Conservation (phyloP, 2,797 vertebrate species). For the Melanotaenia nigrans region DNA sequence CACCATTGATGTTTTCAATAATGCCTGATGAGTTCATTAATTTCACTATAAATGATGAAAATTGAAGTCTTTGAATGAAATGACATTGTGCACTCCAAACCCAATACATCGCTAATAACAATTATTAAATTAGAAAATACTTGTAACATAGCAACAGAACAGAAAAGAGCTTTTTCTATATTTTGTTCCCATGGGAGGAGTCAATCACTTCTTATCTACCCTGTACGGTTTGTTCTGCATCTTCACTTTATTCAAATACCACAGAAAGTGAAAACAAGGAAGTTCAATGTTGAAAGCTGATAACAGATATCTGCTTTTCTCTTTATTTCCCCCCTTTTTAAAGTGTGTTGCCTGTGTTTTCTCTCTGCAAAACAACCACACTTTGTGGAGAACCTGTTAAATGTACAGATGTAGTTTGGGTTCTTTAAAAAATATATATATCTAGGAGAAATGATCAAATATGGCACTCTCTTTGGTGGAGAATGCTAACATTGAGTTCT, state of each 20-base stretch:
- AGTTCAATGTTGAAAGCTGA: neutral
- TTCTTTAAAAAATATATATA: neutral
- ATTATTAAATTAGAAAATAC: neutral
- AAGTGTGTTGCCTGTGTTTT: neutral
- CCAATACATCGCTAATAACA: neutral
- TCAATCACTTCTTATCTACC: neutral
- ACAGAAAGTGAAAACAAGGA: neutral
- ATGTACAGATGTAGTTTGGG: no score
- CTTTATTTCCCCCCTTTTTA: neutral
- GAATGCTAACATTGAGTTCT: neutral
- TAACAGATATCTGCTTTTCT: neutral
- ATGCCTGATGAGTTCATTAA: neutral
- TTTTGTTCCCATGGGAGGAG: neutral
- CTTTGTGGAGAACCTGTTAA: no score
- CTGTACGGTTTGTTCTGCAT: neutral
- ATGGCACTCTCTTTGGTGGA: neutral
- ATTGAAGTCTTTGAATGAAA: conserved; percentile 1
- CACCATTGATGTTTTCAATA: neutral
- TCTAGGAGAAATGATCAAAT: neutral
- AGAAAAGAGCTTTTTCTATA: neutral
- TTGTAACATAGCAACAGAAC: neutral
- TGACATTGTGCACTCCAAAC: neutral
- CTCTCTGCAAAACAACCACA: neutral
- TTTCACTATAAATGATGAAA: conserved; percentile 9
- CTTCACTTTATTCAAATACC: neutral